Percentiles rank a stretch among this genome's conserved stretches.
phyloP scores from a whole-genome alignment of 1,140 invertebrate genomes.

The Penaeus indicus region DNA sequence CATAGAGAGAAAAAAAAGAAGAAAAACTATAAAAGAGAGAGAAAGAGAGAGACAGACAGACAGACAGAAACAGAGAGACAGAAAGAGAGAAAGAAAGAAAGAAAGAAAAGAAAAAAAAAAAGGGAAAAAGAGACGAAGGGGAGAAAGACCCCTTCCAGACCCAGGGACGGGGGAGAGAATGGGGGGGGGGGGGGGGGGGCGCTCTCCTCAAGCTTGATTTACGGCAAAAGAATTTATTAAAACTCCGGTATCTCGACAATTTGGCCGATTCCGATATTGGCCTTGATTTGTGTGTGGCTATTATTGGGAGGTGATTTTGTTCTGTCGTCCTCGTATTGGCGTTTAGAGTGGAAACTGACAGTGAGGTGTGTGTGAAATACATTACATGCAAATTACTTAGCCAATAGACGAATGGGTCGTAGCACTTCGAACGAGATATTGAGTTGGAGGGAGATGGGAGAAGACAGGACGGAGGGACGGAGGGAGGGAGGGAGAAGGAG shows the following conservation, averaged over 20 bases:
- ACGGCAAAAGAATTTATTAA: conserved; percentile 64
- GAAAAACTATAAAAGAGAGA: neutral
- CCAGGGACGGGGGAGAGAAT: neutral
- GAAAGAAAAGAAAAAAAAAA: neutral
- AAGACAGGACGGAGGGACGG: neutral
- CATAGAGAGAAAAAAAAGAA: neutral
- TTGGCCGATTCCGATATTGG: conserved; percentile 54
- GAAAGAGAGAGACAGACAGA: conserved; percentile 7
- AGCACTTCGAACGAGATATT: conserved; percentile 54
- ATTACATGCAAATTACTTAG: conserved; percentile 67
- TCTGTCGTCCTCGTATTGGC: conserved; percentile 66
- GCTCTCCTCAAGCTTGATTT: conserved; percentile 16
- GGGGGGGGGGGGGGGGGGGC: neutral
- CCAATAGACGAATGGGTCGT: conserved; percentile 65
- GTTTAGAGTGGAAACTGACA: conserved; percentile 67
- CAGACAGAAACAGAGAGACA: neutral
- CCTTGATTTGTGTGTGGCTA: conserved; percentile 66
- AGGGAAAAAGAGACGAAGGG: neutral
- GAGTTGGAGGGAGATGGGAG: conserved; percentile 43
- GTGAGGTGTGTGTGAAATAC: conserved; percentile 66
- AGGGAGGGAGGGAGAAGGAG: neutral
- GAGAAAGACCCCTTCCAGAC: neutral
- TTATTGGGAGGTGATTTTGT: conserved; percentile 66
- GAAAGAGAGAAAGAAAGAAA: neutral
- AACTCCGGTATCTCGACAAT: conserved; percentile 61